These are phyloP conservation scores for Penaeus chinensis DNA, from an alignment of 1,140 invertebrate species.

Conservation along the genomic window DNA sequence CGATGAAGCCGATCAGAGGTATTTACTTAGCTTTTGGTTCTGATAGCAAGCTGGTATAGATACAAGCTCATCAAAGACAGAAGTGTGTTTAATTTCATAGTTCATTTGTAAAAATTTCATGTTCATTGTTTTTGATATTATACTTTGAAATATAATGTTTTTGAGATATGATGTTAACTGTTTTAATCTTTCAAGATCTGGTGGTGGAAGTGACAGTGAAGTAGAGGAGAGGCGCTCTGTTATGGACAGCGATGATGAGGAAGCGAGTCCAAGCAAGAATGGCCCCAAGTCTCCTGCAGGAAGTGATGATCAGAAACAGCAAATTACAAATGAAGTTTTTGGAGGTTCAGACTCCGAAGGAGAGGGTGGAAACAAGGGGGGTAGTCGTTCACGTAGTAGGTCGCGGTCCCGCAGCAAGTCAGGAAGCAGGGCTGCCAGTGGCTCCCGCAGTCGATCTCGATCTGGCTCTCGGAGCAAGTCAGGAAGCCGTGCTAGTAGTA, in stretches of 20 bases:
- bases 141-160: neutral
- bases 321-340: slow-evolving; percentile 45
- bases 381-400: slow-evolving; percentile 33
- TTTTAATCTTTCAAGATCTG: slow-evolving; percentile 27
- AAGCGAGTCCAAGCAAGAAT: neutral
- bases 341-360: slow-evolving; percentile 42
- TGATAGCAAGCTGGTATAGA: too few species aligned
- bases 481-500: neutral
- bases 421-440: neutral
- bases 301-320: slow-evolving; percentile 18
- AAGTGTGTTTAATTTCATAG: neutral
- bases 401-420: slow-evolving; percentile 18
- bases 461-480: slow-evolving; percentile 31
- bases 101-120: neutral
- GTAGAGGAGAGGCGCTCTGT: slow-evolving; percentile 50
- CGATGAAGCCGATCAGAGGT: slow-evolving; percentile 51
- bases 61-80: too few species aligned
- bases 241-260: slow-evolving; percentile 53
- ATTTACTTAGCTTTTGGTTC: too few species aligned
- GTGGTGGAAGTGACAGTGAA: slow-evolving; percentile 48
- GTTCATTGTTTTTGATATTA: neutral
- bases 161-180: neutral
- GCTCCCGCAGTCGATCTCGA: neutral
- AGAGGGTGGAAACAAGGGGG: slow-evolving; percentile 14
- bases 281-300: neutral